Evolutionary conservation across 1,140 invertebrate species (phyloP).

Genomic region (Delia radicum): DNA sequence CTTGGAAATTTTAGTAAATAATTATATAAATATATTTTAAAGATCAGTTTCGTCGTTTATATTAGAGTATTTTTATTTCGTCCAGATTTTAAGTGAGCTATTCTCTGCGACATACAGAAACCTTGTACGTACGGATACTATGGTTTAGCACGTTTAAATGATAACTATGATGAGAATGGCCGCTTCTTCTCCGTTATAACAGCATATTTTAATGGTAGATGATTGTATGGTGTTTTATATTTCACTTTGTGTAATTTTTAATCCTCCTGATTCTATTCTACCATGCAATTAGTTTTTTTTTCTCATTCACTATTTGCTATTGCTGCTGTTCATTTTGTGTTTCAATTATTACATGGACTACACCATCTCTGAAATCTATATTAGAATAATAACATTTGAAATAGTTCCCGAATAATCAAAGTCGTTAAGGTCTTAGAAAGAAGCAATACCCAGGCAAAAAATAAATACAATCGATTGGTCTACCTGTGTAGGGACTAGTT

Average conservation of each 20-base stretch:
- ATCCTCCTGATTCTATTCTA: not conserved
- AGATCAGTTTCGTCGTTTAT: no score
- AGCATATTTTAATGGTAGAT: not conserved
- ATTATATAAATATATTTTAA: no score
- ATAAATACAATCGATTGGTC: no score
- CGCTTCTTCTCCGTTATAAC: not conserved
- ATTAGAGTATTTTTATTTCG: no score
- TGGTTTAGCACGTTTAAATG: not conserved
- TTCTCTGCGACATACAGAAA: not conserved
- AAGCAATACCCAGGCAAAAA: no score
- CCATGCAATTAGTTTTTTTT: not conserved
- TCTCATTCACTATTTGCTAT: not conserved
- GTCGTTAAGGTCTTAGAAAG: no score
- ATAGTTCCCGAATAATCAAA: no score
- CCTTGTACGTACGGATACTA: not conserved
- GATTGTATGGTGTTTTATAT: not conserved
- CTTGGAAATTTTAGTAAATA: no score
- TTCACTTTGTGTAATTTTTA: not conserved
- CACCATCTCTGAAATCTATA: no score
- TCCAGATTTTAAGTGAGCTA: no score
- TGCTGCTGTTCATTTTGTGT: not conserved
- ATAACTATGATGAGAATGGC: not conserved
- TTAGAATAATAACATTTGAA: no score
- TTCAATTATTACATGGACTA: not conserved
- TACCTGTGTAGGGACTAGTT: no score